Conservation (phyloP, 2,888 invertebrate genomes). For the Trichopoda pennipes region DNA sequence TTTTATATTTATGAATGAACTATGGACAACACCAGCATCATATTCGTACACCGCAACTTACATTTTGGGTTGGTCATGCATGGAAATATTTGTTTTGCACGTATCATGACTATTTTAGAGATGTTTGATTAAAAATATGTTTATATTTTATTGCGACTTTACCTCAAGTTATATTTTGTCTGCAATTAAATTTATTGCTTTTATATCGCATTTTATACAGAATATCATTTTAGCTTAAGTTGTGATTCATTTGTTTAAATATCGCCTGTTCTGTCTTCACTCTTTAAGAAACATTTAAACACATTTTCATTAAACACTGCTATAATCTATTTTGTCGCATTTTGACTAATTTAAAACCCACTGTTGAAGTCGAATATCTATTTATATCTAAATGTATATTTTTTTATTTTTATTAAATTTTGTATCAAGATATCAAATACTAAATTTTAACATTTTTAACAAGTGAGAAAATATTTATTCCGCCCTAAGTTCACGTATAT, state of each 20-base stretch:
- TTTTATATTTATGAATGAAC: conserved; percentile 19
- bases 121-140: neutral
- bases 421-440: too few species aligned
- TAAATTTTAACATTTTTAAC: too few species aligned
- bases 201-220: neutral
- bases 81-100: conserved; percentile 19
- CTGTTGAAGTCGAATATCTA: too few species aligned
- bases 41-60: neutral
- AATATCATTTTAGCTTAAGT: neutral
- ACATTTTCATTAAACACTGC: neutral
- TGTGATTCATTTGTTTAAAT: neutral
- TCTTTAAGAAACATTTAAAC: too few species aligned
- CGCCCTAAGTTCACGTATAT: too few species aligned
- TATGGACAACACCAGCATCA: conserved; percentile 8
- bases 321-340: too few species aligned
- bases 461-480: too few species aligned
- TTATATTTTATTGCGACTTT: neutral
- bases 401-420: too few species aligned
- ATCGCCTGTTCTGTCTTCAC: too few species aligned
- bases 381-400: too few species aligned
- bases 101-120: conserved; percentile 5
- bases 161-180: neutral
- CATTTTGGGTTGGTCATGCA: conserved; percentile 14
- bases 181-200: neutral
- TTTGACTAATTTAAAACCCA: too few species aligned